Conservation (phyloP, 1,140 invertebrate species). For the Neodiprion pinetum region DNA sequence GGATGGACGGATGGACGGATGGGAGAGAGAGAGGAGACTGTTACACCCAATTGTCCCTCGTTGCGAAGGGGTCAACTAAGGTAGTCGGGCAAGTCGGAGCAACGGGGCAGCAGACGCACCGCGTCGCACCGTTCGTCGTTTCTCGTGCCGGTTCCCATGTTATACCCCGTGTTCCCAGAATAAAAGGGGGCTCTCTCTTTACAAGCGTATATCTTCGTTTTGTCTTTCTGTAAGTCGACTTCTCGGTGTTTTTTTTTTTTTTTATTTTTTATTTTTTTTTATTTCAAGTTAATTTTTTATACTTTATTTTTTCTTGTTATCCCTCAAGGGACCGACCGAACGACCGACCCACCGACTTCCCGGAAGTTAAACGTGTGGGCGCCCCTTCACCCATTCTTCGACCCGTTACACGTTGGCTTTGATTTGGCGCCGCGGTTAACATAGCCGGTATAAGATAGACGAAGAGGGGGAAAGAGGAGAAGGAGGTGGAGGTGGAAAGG, state of each 20-base stretch:
- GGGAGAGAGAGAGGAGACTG: conserved; percentile 51
- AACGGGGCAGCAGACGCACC: background rate
- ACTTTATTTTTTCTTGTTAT: too few relatives aligned
- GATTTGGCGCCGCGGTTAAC: background rate
- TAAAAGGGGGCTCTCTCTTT: background rate
- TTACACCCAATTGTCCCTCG: conserved; percentile 62
- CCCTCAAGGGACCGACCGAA: too few relatives aligned
- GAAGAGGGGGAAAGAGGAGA: background rate
- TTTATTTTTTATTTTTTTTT: too few relatives aligned
- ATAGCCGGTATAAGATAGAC: background rate
- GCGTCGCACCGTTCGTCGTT: too few relatives aligned
- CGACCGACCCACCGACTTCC: background rate
- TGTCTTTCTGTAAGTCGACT: background rate
- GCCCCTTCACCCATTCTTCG: background rate
- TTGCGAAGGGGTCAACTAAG: conserved; percentile 61
- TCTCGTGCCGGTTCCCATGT: too few relatives aligned
- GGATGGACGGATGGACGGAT: conserved; percentile 52
- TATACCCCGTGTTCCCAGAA: background rate
- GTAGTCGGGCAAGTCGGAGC: conserved; percentile 40
- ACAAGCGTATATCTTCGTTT: background rate
- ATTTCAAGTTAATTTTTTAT: too few relatives aligned
- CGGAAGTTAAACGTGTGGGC: background rate
- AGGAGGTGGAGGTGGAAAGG: too few relatives aligned
- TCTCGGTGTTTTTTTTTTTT: too few relatives aligned
- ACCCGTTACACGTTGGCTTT: background rate